Evolutionary conservation across 1,140 invertebrate species (phyloP).

Genomic region (Plutomurus gul): DNA sequence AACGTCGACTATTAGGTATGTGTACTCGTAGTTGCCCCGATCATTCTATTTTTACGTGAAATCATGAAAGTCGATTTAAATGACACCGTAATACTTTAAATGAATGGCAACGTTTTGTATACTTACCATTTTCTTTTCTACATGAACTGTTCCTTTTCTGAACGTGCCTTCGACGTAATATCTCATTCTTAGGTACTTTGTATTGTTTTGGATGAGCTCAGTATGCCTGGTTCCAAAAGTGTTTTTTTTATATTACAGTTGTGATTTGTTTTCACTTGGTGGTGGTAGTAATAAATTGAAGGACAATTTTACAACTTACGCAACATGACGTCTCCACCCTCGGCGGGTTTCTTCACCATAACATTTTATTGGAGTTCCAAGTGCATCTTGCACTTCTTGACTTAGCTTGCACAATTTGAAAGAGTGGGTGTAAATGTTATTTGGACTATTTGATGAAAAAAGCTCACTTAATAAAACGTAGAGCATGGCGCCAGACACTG

Average conservation of each 20-base stretch:
- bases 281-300: not conserved
- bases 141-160: constrained; percentile 77
- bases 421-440: constrained; percentile 79
- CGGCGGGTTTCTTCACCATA: constrained; percentile 82
- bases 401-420: constrained; percentile 68
- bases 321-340: constrained; percentile 70
- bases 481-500: constrained; percentile 76
- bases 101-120: not conserved
- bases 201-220: constrained; percentile 73
- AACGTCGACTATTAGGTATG: constrained; percentile 80
- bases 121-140: constrained; percentile 83
- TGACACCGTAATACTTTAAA: not conserved
- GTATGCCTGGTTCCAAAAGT: constrained; percentile 71
- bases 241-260: constrained; percentile 32
- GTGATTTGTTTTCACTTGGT: constrained; percentile 55
- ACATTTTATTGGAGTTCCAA: constrained; percentile 85
- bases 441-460: constrained; percentile 83
- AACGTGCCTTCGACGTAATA: constrained; percentile 85
- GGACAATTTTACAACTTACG: constrained; percentile 57
- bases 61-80: not conserved
- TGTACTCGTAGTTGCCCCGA: constrained; percentile 75
- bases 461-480: constrained; percentile 82
- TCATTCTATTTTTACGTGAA: constrained; percentile 67
- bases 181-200: constrained; percentile 79
- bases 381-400: constrained; percentile 69